Conservation (phyloP, 2,797 vertebrate genomes). For the Rhincodon typus region DNA sequence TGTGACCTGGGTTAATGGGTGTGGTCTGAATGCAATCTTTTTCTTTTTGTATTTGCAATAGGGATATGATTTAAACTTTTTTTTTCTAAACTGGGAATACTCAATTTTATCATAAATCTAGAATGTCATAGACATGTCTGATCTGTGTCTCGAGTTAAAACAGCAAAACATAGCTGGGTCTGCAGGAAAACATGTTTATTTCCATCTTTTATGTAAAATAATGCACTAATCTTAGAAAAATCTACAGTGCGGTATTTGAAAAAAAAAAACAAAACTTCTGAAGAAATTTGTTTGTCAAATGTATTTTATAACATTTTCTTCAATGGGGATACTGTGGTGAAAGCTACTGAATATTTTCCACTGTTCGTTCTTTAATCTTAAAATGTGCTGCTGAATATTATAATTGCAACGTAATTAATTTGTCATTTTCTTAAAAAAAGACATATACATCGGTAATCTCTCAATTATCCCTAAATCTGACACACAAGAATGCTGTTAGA, state of each 20-base stretch:
- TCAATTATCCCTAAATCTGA: neutral
- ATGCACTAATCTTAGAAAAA: neutral
- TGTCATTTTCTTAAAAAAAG: neutral
- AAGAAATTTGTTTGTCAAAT: neutral
- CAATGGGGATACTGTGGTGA: neutral
- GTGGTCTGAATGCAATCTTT: neutral
- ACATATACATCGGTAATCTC: neutral
- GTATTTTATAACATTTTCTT: neutral
- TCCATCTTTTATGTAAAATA: constrained; percentile 14
- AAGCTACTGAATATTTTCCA: neutral
- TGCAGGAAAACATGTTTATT: neutral
- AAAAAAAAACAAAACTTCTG: neutral
- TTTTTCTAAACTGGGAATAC: neutral
- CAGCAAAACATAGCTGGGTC: neutral
- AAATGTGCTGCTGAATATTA: constrained; percentile 31
- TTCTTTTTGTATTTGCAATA: neutral
- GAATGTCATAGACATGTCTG: neutral
- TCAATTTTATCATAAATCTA: neutral
- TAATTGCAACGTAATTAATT: neutral
- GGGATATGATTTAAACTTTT: no score
- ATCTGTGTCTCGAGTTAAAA: neutral
- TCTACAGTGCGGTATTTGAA: neutral
- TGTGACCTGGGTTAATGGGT: neutral
- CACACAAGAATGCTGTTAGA: neutral
- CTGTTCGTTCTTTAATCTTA: neutral